These are phyloP conservation scores for Glaucopsyche alexis DNA, from an alignment of 2,888 invertebrate species.

Conservation along the genomic window DNA sequence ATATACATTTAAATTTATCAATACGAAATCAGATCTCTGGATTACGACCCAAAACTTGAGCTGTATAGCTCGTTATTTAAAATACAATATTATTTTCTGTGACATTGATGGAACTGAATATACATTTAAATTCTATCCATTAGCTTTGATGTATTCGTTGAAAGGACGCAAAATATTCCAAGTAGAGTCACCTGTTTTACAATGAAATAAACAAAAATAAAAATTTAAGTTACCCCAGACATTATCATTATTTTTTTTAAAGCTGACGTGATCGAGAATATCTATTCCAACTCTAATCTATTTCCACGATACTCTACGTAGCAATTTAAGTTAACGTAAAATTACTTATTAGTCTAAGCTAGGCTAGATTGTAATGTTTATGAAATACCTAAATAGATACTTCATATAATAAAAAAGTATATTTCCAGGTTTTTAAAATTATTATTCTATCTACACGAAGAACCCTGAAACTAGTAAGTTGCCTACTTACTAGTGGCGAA, in stretches of 20 bases:
- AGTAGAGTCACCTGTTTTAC: constrained; percentile 26
- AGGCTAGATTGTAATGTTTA: too few relatives aligned
- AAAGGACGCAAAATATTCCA: constrained; percentile 36
- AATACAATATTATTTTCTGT: neutral
- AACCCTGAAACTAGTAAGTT: constrained; percentile 34
- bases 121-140: constrained; percentile 39
- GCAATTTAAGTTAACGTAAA: too few relatives aligned
- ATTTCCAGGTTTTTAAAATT: neutral
- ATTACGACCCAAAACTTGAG: neutral
- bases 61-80: neutral
- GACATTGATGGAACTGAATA: constrained; percentile 29
- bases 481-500: constrained; percentile 32
- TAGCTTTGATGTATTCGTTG: constrained; percentile 31
- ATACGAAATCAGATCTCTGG: neutral
- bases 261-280: too few relatives aligned
- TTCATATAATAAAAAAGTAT: too few relatives aligned
- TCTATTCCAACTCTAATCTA: too few relatives aligned
- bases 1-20: neutral
- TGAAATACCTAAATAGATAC: too few relatives aligned
- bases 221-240: too few relatives aligned
- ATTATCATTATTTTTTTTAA: too few relatives aligned
- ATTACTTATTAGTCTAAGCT: too few relatives aligned
- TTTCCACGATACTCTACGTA: too few relatives aligned
- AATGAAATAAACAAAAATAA: neutral
- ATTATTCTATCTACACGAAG: constrained; percentile 6